Evolutionary conservation across 2,113 vertebrate genomes (phyloP), one percentile per base, ranked within the genome.

Genomic region (Grammomys surdaster): DNA sequence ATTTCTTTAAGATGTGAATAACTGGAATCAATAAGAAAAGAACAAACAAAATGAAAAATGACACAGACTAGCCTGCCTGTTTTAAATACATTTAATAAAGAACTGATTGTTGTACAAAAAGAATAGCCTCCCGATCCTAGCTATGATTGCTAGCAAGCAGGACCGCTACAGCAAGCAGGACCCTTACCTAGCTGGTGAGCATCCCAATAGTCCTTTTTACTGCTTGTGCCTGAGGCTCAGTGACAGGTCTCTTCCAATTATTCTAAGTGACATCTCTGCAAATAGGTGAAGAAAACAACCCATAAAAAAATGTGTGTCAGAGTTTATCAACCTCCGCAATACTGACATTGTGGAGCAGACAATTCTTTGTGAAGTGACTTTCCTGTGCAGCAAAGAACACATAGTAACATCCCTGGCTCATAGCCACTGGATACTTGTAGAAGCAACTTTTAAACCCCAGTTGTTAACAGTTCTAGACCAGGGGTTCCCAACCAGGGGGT

Each of bases 11-110:
- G 11, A 58, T 48, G 89, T 22, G 56, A 80, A 93, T 65, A 78
- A 51, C 26, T 48, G 14, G 8, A 56, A 54, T 24, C 40, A 84
- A 73, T 43, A 46, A 84, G 73, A 43, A 91, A 75, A 89, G 69
- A 54, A 40, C 48, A 72, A 78, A 1, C 58, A 58, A 86, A 31
- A 65, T 31, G 75, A 89, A 89, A 95, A 51, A 40, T 90, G 36
- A 65, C 28, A 54, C 56, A 58, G 24, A 7, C 22, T 90, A 51
- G 43, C 24, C 84, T 54, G 36, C 72, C 65, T 51, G 80, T 80
- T 96, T 85, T 84, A 93, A 90, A 88, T 85, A 36, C 60, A 60
- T 60, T 87, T 91, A 56, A 69, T 54, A 67, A 95, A 84, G 33
- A 73, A 85, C 88, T 75, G 26, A 48, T 8, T 80, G n/a, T 48